phyloP scores from a whole-genome alignment of 2,797 vertebrate species.

The Acanthurus lineatus region DNA sequence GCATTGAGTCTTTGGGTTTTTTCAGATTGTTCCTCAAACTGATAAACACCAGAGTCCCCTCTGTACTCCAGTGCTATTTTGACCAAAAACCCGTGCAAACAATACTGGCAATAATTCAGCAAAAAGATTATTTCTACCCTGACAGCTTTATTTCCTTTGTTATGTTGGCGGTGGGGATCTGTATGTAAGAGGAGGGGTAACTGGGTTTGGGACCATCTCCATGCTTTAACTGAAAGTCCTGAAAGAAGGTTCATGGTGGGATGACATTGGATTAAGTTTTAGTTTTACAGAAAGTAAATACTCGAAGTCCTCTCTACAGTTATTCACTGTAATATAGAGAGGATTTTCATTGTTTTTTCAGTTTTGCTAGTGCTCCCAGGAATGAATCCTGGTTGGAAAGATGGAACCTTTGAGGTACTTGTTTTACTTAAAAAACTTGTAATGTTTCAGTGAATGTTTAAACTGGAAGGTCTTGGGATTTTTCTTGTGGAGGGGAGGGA shows the following conservation, averaged over 20 bases:
- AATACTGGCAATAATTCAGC: conserved; percentile 85
- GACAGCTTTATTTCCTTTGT: conserved; percentile 82
- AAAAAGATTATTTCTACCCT: conserved; percentile 78
- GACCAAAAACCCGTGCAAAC: conserved; percentile 82
- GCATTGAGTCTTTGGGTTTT: conserved; percentile 48
- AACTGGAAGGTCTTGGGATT: conserved; percentile 91
- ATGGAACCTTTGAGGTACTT: conserved; percentile 89
- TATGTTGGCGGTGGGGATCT: conserved; percentile 73
- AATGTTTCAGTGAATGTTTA: conserved; percentile 93
- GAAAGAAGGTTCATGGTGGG: conserved; percentile 63
- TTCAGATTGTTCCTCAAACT: conserved; percentile 58
- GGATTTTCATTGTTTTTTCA: conserved; percentile 77
- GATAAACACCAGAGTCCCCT: conserved; percentile 57
- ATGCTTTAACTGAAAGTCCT: conserved; percentile 80
- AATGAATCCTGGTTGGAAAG: conserved; percentile 80
- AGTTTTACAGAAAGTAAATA: conserved; percentile 66
- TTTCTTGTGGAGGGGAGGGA: conserved; percentile 81
- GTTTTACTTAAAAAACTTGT: conserved; percentile 89
- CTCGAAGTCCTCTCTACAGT: conserved; percentile 74
- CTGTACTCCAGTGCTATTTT: conserved; percentile 74
- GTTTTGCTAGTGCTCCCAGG: conserved; percentile 76
- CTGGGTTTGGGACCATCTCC: conserved; percentile 78
- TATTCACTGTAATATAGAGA: conserved; percentile 61
- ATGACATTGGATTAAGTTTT: conserved; percentile 76
- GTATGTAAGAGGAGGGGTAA: conserved; percentile 66